Evolutionary conservation across 1,140 invertebrate species (phyloP), one percentile per base, ranked within the genome.

Genomic region (Lasioglossum albipes): DNA sequence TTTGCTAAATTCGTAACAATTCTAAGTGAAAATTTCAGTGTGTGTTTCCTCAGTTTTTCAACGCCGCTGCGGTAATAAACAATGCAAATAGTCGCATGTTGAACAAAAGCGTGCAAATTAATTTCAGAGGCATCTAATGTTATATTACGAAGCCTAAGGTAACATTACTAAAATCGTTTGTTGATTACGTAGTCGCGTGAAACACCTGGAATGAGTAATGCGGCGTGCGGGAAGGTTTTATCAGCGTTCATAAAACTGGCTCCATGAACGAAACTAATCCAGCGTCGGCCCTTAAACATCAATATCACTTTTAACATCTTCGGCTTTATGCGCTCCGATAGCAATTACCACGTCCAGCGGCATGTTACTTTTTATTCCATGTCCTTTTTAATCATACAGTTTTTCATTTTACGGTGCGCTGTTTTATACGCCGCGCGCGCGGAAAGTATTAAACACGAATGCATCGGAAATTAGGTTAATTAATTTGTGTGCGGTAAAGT

Each of bases 271-370:
- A 65, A 57, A 64, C 59, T 79, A 72, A 79, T 79, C 69, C n/a
- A 72, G n/a, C 10, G 12, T n/a, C 45, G 13, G 31, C 16, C 18
- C n/a, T 72, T 64, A 72, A 62, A 64, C 76, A 79, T 54, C 69
- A 65, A 79, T 72, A 72, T 79, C 57, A 41, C 61, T 65, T 61
- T 65, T 36, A 61, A 72, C 12, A n/a, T 79, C 45, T 65, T 42
- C n/a, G n/a, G 76, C 54, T 79, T 79, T 65, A 79, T 65, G 69
- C 45, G 42, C n/a, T 31, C 9, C 10, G 20, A 42, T 68, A 13
- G n/a, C 20, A 4, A 16, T 42, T 64, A 41, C 27, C 31, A 61
- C 62, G 12, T 65, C 49, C 42, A 0, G 18, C 9, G 27, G 49
- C 42, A 9, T 16, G 2, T 76, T 45, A 76, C 66, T 31, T 45